A percentile compares a stretch with the other conserved stretches of the same genome.
Evolutionary conservation across 30 jellyfish, hydroid and myxozoan species (phyloP).

Genomic region (Cassiopea andromeda): DNA sequence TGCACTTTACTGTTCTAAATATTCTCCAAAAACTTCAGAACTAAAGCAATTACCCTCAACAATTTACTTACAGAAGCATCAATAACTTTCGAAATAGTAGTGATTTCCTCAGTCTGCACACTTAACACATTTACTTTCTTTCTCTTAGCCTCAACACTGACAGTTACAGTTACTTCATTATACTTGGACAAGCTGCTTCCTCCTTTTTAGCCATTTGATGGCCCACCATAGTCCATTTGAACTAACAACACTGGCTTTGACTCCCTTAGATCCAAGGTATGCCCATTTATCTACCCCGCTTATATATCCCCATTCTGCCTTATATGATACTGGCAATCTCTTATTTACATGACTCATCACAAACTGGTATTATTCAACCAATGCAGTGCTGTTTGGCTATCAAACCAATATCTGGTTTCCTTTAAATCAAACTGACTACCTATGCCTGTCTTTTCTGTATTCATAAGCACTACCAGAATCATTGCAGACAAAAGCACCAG

Average conservation of each 20-base stretch:
- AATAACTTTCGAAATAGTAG: constrained; percentile 12
- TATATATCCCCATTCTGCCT: constrained; percentile 40
- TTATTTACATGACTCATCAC: constrained; percentile 44
- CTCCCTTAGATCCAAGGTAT: constrained; percentile 49
- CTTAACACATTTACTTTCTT: constrained; percentile 32
- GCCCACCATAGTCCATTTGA: constrained; percentile 39
- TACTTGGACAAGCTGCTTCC: constrained; percentile 38
- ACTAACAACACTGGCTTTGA: neutral
- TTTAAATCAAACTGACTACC: constrained; percentile 6
- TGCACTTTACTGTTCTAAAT: neutral
- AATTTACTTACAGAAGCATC: constrained; percentile 13
- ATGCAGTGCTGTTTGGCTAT: constrained; percentile 35
- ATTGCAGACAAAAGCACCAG: constrained; percentile 58
- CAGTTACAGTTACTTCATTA: neutral
- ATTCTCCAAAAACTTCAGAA: constrained; percentile 5
- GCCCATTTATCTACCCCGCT: constrained; percentile 57
- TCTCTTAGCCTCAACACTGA: constrained; percentile 22
- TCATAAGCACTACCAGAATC: constrained; percentile 23
- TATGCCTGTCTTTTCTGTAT: constrained; percentile 11
- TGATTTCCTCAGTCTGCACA: neutral
- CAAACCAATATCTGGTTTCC: constrained; percentile 40
- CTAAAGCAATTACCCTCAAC: constrained; percentile 29
- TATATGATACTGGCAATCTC: constrained; percentile 8
- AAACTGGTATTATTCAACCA: constrained; percentile 33
- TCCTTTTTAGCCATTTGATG: constrained; percentile 25